Percentiles rank a stretch among this genome's conserved stretches.
Conservation (phyloP, 2,888 invertebrate species). For the Conus canariensis region DNA sequence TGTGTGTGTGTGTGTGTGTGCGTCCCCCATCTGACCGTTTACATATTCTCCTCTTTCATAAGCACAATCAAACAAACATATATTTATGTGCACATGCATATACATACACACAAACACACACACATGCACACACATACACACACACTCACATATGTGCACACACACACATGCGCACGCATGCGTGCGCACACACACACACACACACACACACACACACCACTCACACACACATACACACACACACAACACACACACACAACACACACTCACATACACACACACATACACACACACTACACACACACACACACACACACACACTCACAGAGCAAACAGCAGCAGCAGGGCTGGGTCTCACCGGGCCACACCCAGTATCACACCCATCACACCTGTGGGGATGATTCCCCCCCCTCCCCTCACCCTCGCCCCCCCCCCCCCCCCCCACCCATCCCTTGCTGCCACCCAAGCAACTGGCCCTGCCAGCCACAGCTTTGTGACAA, state of each 20-base stretch:
- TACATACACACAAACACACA: background rate
- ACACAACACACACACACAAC: background rate
- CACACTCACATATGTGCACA: background rate
- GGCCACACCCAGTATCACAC: constrained; percentile 17
- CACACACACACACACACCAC: background rate
- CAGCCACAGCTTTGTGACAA: background rate
- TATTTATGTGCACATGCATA: background rate
- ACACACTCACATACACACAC: too few species aligned
- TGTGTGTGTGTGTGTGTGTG: too few species aligned
- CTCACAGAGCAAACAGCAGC: background rate
- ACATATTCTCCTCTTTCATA: too few species aligned
- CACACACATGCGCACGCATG: background rate
- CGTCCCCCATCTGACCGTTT: too few species aligned
- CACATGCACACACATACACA: background rate
- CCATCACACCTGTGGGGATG: constrained; percentile 2
- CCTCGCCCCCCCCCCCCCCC: too few species aligned
- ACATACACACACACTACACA: too few species aligned
- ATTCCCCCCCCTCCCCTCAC: too few species aligned
- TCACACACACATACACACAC: background rate
- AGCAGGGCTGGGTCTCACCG: background rate
- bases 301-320: background rate
- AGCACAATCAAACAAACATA: background rate
- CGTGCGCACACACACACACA: background rate
- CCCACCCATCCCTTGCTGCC: background rate
- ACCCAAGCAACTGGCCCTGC: background rate